Evolutionary conservation across 2,888 invertebrate species (phyloP).

Genomic region (Esperia sulphurella): DNA sequence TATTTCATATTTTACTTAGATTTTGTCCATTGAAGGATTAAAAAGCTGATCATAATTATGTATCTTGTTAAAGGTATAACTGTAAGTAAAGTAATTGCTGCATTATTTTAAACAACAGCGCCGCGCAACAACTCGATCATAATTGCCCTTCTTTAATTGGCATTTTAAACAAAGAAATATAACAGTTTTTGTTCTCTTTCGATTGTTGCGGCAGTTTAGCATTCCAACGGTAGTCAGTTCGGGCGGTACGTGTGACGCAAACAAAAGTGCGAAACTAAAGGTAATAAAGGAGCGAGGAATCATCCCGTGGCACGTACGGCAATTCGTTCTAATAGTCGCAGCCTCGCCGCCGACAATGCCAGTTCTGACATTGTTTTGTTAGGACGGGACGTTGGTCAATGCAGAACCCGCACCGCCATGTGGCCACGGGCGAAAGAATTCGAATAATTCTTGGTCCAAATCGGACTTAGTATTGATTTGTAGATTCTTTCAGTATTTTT

Average conservation of each 20-base stretch:
- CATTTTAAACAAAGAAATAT: slow-evolving; percentile 24
- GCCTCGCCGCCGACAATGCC: slow-evolving; percentile 58
- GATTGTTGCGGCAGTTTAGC: slow-evolving; percentile 37
- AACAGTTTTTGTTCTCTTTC: slow-evolving; percentile 25
- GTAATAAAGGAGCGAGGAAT: slow-evolving; percentile 56
- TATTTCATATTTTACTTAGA: neutral
- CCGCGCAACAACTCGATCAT: slow-evolving; percentile 28
- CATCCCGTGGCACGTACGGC: slow-evolving; percentile 62
- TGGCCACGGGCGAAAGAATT: neutral
- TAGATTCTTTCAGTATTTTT: neutral
- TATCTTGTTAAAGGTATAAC: slow-evolving; percentile 31
- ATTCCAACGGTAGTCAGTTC: slow-evolving; percentile 42
- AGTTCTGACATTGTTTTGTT: slow-evolving; percentile 55
- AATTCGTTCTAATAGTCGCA: slow-evolving; percentile 70
- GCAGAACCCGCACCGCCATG: slow-evolving; percentile 40
- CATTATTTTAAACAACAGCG: slow-evolving; percentile 31
- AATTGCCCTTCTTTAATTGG: slow-evolving; percentile 32
- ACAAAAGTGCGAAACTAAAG: slow-evolving; percentile 61
- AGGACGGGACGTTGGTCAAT: slow-evolving; percentile 46
- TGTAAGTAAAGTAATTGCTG: slow-evolving; percentile 37
- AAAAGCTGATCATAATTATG: slow-evolving; percentile 22
- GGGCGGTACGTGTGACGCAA: slow-evolving; percentile 52
- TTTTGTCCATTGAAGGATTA: no score
- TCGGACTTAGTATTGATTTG: neutral
- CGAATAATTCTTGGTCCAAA: neutral